These are phyloP conservation scores for Alces alces DNA, from an alignment of 2,113 vertebrate genomes.

Conservation along the genomic window DNA sequence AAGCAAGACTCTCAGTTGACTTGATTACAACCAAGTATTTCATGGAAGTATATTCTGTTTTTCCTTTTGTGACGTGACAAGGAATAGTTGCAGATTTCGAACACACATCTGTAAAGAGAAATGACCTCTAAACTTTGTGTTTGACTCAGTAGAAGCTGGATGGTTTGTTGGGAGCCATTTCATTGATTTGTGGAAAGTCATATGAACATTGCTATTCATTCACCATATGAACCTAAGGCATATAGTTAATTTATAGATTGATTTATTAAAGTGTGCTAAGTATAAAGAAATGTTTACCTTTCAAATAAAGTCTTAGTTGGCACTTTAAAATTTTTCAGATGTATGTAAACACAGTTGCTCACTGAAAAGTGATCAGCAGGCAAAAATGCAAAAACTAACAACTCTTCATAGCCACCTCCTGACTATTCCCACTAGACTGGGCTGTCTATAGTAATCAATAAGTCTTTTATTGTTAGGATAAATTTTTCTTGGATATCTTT, in stretches of 20 bases:
- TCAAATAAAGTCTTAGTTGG: not conserved
- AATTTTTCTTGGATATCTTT: not conserved
- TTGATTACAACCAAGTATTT: not conserved
- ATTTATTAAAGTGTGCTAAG: not conserved
- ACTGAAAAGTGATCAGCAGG: not conserved
- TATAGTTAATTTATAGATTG: not conserved
- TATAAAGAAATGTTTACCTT: not conserved
- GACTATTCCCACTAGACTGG: not conserved
- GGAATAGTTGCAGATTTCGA: conserved; percentile 36
- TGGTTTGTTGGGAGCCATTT: not conserved
- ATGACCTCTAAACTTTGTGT: not conserved
- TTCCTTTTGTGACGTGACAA: conserved; percentile 24
- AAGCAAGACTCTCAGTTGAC: not conserved
- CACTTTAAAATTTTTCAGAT: not conserved
- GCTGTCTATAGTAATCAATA: not conserved
- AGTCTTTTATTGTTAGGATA: not conserved
- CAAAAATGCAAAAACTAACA: not conserved
- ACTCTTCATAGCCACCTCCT: not conserved
- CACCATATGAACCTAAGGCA: not conserved
- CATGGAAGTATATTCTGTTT: conserved; percentile 14
- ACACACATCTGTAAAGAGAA: not conserved
- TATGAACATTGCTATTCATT: not conserved
- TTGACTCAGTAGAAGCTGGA: not conserved
- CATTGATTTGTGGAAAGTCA: not conserved
- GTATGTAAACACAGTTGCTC: not conserved